Conservation (phyloP, 2,888 invertebrate species). For the Eumacrocentrus americanus region DNA sequence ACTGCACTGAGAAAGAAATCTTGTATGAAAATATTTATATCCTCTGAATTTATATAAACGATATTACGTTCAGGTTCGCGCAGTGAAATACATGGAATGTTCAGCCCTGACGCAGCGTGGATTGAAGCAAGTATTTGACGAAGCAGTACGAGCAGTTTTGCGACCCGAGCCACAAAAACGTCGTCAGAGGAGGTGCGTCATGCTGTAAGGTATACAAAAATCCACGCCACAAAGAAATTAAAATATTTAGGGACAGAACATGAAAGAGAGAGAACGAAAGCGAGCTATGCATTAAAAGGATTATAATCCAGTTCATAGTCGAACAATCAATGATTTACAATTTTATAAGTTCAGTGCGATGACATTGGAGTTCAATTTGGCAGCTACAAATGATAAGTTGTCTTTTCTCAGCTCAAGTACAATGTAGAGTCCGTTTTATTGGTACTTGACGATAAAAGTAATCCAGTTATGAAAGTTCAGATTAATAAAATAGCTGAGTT, state of each 20-base stretch:
- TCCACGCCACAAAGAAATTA: slow-evolving; percentile 15
- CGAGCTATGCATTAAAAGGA: slow-evolving; percentile 6
- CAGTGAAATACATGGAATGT: slow-evolving; percentile 99
- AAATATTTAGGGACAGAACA: slow-evolving; percentile 15
- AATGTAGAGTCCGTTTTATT: slow-evolving; percentile 41
- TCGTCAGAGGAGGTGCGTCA: slow-evolving; percentile 89
- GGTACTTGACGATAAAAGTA: slow-evolving; percentile 33
- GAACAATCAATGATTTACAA: slow-evolving; percentile 19
- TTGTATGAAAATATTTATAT: not conserved
- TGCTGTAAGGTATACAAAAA: slow-evolving; percentile 66
- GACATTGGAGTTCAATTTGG: slow-evolving; percentile 26
- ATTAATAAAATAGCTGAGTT: slow-evolving; percentile 35
- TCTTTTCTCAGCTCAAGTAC: slow-evolving; percentile 45
- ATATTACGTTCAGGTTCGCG: slow-evolving; percentile 72
- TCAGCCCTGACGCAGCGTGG: slow-evolving; percentile 98
- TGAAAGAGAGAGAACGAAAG: slow-evolving; percentile 1
- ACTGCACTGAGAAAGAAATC: not conserved
- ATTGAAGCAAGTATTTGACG: slow-evolving; percentile 97
- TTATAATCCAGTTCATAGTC: slow-evolving; percentile 23
- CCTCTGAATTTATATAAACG: not conserved
- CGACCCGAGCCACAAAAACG: slow-evolving; percentile 96
- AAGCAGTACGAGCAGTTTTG: slow-evolving; percentile 96
- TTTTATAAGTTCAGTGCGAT: slow-evolving; percentile 28
- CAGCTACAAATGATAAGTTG: slow-evolving; percentile 43
- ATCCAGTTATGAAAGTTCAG: slow-evolving; percentile 41